These are phyloP conservation scores for Lycorma delicatula DNA, from an alignment of 1,140 invertebrate genomes.

Conservation along the genomic window DNA sequence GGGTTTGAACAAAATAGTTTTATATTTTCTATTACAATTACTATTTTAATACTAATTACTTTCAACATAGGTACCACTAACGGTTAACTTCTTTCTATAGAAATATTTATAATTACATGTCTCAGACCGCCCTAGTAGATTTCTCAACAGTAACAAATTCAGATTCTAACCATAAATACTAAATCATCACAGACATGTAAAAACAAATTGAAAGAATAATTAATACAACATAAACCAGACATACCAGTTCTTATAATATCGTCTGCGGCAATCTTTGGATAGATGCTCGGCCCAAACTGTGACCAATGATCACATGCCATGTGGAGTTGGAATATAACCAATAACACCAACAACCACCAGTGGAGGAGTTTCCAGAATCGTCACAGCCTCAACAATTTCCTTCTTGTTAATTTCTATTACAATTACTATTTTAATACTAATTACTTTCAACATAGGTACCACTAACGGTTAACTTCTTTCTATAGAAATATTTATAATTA, in stretches of 20 bases:
- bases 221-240: neutral
- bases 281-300: slow-evolving; percentile 97
- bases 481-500: no score
- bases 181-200: slow-evolving; percentile 10
- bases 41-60: neutral
- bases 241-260: slow-evolving; percentile 99
- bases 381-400: neutral
- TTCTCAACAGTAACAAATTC: slow-evolving; percentile 12
- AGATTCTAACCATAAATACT: slow-evolving; percentile 14
- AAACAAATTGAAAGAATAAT: neutral
- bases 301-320: slow-evolving; percentile 83
- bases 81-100: neutral
- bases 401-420: slow-evolving; percentile 17
- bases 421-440: neutral
- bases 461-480: neutral
- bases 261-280: slow-evolving; percentile 90
- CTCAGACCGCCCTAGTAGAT: slow-evolving; percentile 20
- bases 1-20: no score
- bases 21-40: no score
- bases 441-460: neutral
- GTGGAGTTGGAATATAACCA: slow-evolving; percentile 96
- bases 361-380: slow-evolving; percentile 94
- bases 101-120: slow-evolving; percentile 1
- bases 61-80: neutral
- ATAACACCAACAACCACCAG: slow-evolving; percentile 95